Conservation (phyloP, 2,113 vertebrate genomes). For the Malurus melanocephalus region DNA sequence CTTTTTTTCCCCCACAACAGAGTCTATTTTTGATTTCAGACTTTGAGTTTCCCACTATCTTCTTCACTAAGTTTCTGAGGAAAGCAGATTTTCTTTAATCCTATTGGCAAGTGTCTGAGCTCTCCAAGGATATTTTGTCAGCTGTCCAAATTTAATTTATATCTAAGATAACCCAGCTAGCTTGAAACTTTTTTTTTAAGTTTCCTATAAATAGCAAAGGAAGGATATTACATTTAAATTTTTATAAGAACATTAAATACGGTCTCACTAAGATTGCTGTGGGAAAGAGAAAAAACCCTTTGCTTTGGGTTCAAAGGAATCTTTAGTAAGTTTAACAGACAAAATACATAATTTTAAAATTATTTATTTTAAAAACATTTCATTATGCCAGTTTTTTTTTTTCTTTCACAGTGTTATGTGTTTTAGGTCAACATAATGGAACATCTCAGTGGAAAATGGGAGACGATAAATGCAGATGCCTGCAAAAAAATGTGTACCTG, state of each 20-base stretch:
- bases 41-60: neutral
- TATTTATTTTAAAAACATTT: neutral
- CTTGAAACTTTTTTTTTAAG: neutral
- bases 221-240: neutral
- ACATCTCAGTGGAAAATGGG: neutral
- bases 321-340: neutral
- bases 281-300: neutral
- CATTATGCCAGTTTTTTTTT: neutral
- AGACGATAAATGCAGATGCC: neutral
- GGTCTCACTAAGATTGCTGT: accelerated
- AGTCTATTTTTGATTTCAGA: neutral
- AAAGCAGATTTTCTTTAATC: constrained; percentile 3
- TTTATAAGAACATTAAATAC: neutral
- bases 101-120: neutral
- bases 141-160: neutral
- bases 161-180: neutral
- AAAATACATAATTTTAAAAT: neutral
- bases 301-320: neutral
- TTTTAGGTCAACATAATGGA: neutral
- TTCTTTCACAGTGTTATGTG: accelerated
- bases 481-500: neutral
- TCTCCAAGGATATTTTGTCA: constrained; percentile 9
- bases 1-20: neutral
- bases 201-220: neutral
- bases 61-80: neutral